phyloP scores from a whole-genome alignment of 92 coral and sea anemone species.

The Chrysogorgia sp. region DNA sequence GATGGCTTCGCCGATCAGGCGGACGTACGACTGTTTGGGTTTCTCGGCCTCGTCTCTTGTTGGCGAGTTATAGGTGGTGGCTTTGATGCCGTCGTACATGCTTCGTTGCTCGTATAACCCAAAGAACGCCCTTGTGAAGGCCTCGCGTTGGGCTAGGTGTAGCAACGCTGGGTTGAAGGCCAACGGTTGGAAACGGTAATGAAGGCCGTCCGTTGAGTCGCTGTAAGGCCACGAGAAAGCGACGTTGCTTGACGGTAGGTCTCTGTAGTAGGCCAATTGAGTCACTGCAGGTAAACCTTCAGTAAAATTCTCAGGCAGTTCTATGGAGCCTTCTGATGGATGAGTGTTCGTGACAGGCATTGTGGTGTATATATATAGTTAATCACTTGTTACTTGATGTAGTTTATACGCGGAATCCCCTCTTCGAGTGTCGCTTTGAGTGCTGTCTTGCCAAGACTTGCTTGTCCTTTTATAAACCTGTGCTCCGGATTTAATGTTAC shows the following conservation, averaged over 20 bases:
- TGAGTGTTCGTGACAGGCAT: slow-evolving; percentile 29
- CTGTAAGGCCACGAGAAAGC: slow-evolving; percentile 31
- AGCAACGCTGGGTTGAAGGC: slow-evolving; percentile 45
- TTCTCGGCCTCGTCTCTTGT: slow-evolving; percentile 63
- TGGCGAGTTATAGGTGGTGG: slow-evolving; percentile 13
- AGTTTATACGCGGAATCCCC: slow-evolving; percentile 35
- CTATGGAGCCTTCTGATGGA: slow-evolving; percentile 24
- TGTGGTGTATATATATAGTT: background rate
- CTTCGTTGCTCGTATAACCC: slow-evolving; percentile 30
- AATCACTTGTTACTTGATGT: background rate
- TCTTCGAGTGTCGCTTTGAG: slow-evolving; percentile 9
- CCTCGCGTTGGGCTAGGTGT: slow-evolving; percentile 35
- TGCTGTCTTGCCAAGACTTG: background rate
- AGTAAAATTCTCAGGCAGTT: background rate
- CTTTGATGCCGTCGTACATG: slow-evolving; percentile 18
- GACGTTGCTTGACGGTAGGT: slow-evolving; percentile 1
- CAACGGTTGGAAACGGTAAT: slow-evolving; percentile 40
- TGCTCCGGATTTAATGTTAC: slow-evolving; percentile 16
- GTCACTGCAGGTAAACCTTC: background rate
- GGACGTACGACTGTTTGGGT: slow-evolving; percentile 89
- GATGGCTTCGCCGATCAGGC: slow-evolving; percentile 91
- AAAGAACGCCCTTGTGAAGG: slow-evolving; percentile 29
- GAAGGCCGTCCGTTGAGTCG: background rate
- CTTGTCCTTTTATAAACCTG: background rate
- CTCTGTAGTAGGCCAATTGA: slow-evolving; percentile 40